Evolutionary conservation across 1,140 invertebrate genomes (phyloP).

Genomic region (Sarcophaga peregrina): DNA sequence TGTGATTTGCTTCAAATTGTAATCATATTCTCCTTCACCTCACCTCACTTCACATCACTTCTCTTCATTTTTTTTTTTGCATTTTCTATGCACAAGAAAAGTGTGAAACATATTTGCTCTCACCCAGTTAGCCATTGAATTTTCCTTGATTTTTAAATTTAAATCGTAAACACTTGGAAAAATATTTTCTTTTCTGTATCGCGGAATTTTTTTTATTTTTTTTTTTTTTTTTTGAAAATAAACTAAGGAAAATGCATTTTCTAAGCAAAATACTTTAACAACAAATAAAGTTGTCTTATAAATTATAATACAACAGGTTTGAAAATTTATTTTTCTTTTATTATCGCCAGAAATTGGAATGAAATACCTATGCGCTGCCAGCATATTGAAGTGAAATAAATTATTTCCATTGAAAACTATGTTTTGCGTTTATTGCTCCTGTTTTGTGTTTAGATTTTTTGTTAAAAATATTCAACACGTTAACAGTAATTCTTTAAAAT

Average conservation of each 20-base stretch:
- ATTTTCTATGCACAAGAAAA: not conserved
- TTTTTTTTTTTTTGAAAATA: too few species aligned
- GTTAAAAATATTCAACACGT: too few species aligned
- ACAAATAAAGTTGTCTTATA: not conserved
- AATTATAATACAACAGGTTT: conserved; percentile 41
- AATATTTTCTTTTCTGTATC: conserved; percentile 22
- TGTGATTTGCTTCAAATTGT: conserved; percentile 33
- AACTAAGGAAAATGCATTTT: conserved; percentile 13
- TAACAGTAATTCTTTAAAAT: too few species aligned
- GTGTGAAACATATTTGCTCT: conserved; percentile 35
- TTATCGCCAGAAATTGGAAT: not conserved
- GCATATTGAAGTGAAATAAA: not conserved
- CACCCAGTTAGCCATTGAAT: not conserved
- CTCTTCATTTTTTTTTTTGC: not conserved
- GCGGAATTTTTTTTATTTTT: too few species aligned
- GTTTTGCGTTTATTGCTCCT: not conserved
- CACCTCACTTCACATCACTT: not conserved
- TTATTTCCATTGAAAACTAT: conserved; percentile 13
- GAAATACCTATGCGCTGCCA: not conserved
- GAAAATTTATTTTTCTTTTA: conserved; percentile 16
- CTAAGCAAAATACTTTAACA: not conserved
- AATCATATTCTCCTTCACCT: not conserved
- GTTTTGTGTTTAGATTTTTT: too few species aligned
- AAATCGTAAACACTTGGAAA: conserved; percentile 14
- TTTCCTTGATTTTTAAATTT: not conserved